Evolutionary conservation across 2,797 vertebrate species (phyloP), one percentile per base, ranked within the genome.

Genomic region (Epinephelus malabaricus): DNA sequence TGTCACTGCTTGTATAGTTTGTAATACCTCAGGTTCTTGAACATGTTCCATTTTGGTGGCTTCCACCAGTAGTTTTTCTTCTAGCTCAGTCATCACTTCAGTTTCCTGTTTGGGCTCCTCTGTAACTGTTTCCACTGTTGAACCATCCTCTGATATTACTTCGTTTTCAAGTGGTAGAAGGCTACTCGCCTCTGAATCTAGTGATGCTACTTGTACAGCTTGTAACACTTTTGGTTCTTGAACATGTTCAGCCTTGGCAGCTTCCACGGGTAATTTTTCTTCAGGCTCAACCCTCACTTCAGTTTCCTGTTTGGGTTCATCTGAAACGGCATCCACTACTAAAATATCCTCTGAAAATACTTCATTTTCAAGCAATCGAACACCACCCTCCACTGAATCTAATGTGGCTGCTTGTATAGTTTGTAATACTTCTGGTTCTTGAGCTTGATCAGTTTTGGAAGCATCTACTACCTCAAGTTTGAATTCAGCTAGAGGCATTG

Each of bases 351-450:
- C 60, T 59, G 69, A 59, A 1, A 54, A 17, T 21, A 80, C 38
- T 3, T 77, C 50, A 13, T 88, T 60, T 10, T 83, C 83, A 62
- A 43, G 38, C n/a, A 86, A 50, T 15, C 45, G 3, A 64, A 46
- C 4, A 3, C 23, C 45, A 5, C 3, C 51, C 5, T 23, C 38
- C n/a, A 54, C 59, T 63, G 54, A 65, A 27, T 61, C 45, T 27
- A 76, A 43, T 45, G 23, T 43, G 40, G 56, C 25, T 69, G 46
- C 43, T 62, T 83, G 67, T 55, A 73, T 59, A 80, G 65, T 30
- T 59, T 67, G 23, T 55, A 46, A 4, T 9, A 30, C 21, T 76
- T 81, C 59, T 38, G 21, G 14, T 6, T 49, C 17, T 18, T 49
- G 18, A 49, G 3, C 2, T 18, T 49, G 17, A 7, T 65, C 46